Percentiles rank a stretch among this genome's conserved stretches.
phyloP scores from a whole-genome alignment of 2,797 vertebrate genomes.

The Tolypeutes matacus region DNA sequence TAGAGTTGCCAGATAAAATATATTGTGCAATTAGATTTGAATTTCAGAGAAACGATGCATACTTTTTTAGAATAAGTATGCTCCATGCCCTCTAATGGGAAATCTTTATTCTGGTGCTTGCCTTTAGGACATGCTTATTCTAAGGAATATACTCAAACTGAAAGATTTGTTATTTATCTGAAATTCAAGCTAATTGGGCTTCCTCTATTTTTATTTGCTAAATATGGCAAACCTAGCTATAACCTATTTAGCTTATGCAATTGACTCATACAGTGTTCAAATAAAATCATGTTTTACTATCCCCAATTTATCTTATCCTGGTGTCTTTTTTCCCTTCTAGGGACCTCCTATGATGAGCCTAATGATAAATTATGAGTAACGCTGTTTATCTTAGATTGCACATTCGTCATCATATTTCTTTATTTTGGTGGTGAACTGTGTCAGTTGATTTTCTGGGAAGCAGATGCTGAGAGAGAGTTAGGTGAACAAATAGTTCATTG shows the following conservation, averaged over 20 bases:
- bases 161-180: conserved; percentile 16
- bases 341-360: neutral
- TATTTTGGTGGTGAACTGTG: too few relatives aligned
- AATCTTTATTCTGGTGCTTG: neutral
- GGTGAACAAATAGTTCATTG: too few relatives aligned
- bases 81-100: neutral
- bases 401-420: neutral
- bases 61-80: neutral
- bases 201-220: neutral
- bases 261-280: neutral
- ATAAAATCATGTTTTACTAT: conserved; percentile 27
- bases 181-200: neutral
- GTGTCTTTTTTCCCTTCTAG: neutral
- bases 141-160: neutral
- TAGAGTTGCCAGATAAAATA: conserved; percentile 33
- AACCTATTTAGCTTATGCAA: conserved; percentile 16
- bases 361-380: neutral
- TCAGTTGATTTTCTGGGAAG: too few relatives aligned
- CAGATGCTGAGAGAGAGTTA: too few relatives aligned
- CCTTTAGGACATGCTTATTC: neutral
- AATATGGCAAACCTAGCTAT: neutral
- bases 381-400: neutral
- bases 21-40: neutral
- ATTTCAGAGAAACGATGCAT: conserved; percentile 27
- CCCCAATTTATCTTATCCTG: neutral